phyloP scores from a whole-genome alignment of 2,797 vertebrate genomes.

The Ciconia nigra region DNA sequence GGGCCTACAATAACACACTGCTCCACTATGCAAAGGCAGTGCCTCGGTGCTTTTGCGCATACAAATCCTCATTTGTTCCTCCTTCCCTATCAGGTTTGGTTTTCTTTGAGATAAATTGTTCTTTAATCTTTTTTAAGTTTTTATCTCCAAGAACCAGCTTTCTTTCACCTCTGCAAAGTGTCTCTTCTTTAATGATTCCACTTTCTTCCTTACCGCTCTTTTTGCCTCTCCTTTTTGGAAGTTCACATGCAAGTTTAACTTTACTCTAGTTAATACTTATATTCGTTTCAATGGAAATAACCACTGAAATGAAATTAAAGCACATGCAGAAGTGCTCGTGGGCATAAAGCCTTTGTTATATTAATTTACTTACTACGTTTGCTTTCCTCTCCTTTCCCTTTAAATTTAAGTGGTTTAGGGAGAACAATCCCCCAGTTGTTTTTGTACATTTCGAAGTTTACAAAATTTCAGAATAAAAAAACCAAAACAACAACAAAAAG shows the following conservation, averaged over 20 bases:
- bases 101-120: not conserved
- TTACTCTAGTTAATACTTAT: not conserved
- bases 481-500: not conserved
- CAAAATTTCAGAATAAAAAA: not conserved
- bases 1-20: not conserved
- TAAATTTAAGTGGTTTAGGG: not conserved
- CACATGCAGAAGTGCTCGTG: not conserved
- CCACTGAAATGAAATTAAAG: slow-evolving; percentile 13
- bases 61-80: not conserved
- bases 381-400: not conserved
- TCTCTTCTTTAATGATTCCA: slow-evolving; percentile 4
- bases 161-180: slow-evolving; percentile 39
- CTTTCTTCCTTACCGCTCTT: not conserved
- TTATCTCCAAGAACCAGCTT: slow-evolving; percentile 62
- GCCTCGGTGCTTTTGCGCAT: accelerated
- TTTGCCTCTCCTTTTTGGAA: not conserved
- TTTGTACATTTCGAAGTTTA: not conserved
- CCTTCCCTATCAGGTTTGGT: not conserved
- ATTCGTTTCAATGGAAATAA: not conserved
- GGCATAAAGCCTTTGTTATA: not conserved
- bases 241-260: not conserved
- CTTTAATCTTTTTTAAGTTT: slow-evolving; percentile 49
- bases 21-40: not conserved
- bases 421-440: not conserved
- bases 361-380: not conserved